Evolutionary conservation across 2,797 vertebrate genomes (phyloP).

Genomic region (Ctenochaetus hawaiiensis): DNA sequence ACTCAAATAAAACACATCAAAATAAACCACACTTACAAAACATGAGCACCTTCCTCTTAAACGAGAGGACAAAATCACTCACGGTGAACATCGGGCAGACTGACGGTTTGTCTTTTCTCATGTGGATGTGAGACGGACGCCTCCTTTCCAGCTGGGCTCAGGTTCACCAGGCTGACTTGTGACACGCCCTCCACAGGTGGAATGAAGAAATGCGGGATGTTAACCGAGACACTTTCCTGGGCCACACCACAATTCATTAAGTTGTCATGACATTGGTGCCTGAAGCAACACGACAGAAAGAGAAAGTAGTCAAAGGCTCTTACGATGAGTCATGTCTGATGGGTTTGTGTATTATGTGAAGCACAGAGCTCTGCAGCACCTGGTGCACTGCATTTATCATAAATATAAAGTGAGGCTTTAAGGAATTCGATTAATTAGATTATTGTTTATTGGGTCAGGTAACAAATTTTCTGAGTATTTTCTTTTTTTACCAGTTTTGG

Average conservation of each 20-base stretch:
- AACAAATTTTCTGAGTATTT: not conserved
- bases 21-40: too few species aligned
- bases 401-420: not conserved
- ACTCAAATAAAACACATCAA: too few species aligned
- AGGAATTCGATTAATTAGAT: too few species aligned
- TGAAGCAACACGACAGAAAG: slow-evolving; percentile 20
- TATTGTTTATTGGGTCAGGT: not conserved
- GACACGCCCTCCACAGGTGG: slow-evolving; percentile 57
- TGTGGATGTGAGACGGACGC: slow-evolving; percentile 64
- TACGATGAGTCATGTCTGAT: not conserved
- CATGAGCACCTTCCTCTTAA: too few species aligned
- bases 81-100: slow-evolving; percentile 89
- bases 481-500: slow-evolving; percentile 48
- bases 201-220: slow-evolving; percentile 66
- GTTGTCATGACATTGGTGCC: not conserved
- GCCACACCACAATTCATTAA: not conserved
- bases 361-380: not conserved
- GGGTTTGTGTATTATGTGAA: slow-evolving; percentile 8
- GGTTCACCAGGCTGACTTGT: slow-evolving; percentile 54
- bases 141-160: slow-evolving; percentile 25
- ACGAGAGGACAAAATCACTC: slow-evolving; percentile 68
- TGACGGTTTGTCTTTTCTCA: slow-evolving; percentile 85
- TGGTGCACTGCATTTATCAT: not conserved
- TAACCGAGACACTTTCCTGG: slow-evolving; percentile 56
- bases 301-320: not conserved